phyloP scores from a whole-genome alignment of 2,888 invertebrate genomes.

The Odontocolon sp. region DNA sequence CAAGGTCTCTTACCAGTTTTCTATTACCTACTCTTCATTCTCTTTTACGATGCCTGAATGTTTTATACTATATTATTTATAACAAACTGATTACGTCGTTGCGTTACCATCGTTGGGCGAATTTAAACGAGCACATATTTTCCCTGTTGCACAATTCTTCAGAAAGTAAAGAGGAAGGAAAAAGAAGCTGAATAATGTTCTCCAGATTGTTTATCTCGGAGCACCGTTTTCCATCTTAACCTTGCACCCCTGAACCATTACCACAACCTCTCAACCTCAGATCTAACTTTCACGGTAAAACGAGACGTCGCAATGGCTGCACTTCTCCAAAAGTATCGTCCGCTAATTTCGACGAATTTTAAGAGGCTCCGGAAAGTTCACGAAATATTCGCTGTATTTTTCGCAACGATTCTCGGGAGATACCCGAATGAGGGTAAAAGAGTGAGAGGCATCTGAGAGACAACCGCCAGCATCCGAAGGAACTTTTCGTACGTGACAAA shows the following conservation, averaged over 20 bases:
- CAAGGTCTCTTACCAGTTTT: not conserved
- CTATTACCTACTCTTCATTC: not conserved
- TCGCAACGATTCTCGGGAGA: slow-evolving; percentile 4
- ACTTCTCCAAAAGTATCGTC: slow-evolving; percentile 58
- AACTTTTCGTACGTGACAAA: slow-evolving; percentile 14
- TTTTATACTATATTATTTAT: not conserved
- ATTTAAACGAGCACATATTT: not conserved
- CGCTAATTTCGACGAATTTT: slow-evolving; percentile 41
- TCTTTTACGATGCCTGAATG: not conserved
- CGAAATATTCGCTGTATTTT: slow-evolving; percentile 47
- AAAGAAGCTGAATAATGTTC: no score
- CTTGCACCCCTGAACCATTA: not conserved
- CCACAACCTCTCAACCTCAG: not conserved
- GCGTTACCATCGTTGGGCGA: not conserved
- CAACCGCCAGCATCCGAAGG: not conserved
- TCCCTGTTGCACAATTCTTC: not conserved
- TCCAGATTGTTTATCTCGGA: no score
- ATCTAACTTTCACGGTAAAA: not conserved
- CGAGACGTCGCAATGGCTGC: slow-evolving; percentile 33
- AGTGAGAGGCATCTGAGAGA: slow-evolving; percentile 13
- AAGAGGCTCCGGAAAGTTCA: slow-evolving; percentile 16
- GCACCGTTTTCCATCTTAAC: not conserved
- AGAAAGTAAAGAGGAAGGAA: not conserved
- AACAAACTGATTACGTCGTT: slow-evolving; percentile 2
- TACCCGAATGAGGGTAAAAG: not conserved